These are phyloP conservation scores for Lagria hirta DNA, from an alignment of 2,888 invertebrate species.

Conservation along the genomic window DNA sequence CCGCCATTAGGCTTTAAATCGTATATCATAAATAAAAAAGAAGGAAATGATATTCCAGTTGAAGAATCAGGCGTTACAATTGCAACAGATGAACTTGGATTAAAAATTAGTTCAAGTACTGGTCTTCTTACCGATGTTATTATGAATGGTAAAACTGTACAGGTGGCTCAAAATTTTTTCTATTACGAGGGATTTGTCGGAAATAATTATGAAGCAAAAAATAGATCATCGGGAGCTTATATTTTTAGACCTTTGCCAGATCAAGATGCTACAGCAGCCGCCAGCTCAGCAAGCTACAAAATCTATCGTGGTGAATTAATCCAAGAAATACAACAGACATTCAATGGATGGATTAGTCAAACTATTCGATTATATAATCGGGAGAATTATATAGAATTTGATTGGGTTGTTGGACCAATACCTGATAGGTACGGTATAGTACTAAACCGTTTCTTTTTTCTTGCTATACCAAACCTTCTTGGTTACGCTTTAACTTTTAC, in stretches of 20 bases:
- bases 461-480: slow-evolving; percentile 1
- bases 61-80: slow-evolving; percentile 3
- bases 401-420: slow-evolving; percentile 78
- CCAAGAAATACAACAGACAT: slow-evolving; percentile 65
- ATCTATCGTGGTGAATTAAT: slow-evolving; percentile 35
- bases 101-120: slow-evolving; percentile 56
- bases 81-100: slow-evolving; percentile 41
- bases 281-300: slow-evolving; percentile 11
- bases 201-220: slow-evolving; percentile 60
- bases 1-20: slow-evolving; percentile 69
- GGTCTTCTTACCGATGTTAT: slow-evolving; percentile 60
- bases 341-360: slow-evolving; percentile 71
- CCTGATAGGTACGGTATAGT: slow-evolving; percentile 46
- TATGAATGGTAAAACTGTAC: slow-evolving; percentile 50
- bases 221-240: slow-evolving; percentile 89
- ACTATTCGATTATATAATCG: slow-evolving; percentile 65
- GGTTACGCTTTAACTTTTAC: slow-evolving; percentile 1
- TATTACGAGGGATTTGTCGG: slow-evolving; percentile 73
- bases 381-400: slow-evolving; percentile 63
- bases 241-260: slow-evolving; percentile 68
- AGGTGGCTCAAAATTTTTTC: slow-evolving; percentile 64
- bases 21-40: slow-evolving; percentile 54
- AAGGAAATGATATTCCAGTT: slow-evolving; percentile 10
- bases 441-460: neutral
- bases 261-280: slow-evolving; percentile 1